Conservation (phyloP, 2,113 vertebrate species). For the Speoplatyrhinus poulsoni region DNA sequence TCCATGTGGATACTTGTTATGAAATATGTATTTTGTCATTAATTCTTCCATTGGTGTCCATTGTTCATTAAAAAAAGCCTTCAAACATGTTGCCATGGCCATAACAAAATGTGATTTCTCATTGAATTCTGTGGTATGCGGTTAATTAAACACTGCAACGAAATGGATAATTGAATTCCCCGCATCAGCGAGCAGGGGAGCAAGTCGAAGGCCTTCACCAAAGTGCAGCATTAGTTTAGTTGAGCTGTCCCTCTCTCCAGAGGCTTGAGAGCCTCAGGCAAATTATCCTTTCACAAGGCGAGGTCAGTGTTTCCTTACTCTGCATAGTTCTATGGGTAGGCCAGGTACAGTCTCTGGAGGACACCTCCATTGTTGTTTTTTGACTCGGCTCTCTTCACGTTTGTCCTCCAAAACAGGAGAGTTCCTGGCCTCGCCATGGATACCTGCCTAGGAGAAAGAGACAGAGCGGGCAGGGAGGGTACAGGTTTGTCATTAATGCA, state of each 20-base stretch:
- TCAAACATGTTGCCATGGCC: too few relatives aligned
- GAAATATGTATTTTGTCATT: too few relatives aligned
- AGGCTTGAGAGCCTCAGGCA: too few relatives aligned
- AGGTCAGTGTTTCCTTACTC: too few relatives aligned
- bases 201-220: neutral
- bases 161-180: neutral
- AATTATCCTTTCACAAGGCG: too few relatives aligned
- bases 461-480: slow-evolving; percentile 78
- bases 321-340: neutral
- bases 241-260: neutral
- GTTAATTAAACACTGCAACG: too few relatives aligned
- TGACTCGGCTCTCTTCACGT: neutral
- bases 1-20: too few relatives aligned
- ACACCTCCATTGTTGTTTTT: neutral
- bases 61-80: too few relatives aligned
- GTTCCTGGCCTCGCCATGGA: slow-evolving; percentile 66
- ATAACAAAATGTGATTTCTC: too few relatives aligned
- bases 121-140: too few relatives aligned
- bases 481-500: slow-evolving; percentile 71
- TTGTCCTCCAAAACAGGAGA: neutral
- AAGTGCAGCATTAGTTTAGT: neutral
- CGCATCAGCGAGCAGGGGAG: neutral
- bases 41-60: too few relatives aligned
- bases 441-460: slow-evolving; percentile 68
- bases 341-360: neutral